These are phyloP conservation scores for Aphelenchoides fujianensis DNA, from an alignment of 1,140 invertebrate species.

Conservation along the genomic window DNA sequence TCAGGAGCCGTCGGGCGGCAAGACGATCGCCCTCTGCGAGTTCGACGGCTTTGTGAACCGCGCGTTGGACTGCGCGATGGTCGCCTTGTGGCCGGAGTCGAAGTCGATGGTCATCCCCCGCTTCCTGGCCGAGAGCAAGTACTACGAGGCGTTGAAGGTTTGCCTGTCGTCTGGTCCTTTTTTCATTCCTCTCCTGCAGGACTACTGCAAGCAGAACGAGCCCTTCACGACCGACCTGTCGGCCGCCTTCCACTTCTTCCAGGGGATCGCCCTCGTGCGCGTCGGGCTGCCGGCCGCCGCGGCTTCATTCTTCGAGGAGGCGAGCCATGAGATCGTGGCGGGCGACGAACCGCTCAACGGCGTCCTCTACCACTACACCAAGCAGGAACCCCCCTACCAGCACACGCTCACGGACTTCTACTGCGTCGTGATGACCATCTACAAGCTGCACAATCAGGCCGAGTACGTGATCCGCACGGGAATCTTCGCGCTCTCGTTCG, in stretches of 20 bases:
- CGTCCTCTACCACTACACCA: slow-evolving; percentile 3
- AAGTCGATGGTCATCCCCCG: slow-evolving; percentile 35
- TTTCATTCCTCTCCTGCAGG: slow-evolving; percentile 32
- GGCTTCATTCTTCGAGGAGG: slow-evolving; percentile 21
- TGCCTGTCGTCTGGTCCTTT: no score
- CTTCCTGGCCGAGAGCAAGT: slow-evolving; percentile 39
- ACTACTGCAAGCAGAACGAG: slow-evolving; percentile 34
- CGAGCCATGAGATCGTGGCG: slow-evolving; percentile 6
- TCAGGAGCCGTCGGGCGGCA: no score
- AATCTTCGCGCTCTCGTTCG: slow-evolving; percentile 21
- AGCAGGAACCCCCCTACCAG: background rate
- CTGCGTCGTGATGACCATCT: slow-evolving; percentile 34
- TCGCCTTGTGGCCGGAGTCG: slow-evolving; percentile 43
- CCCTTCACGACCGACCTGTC: slow-evolving; percentile 29
- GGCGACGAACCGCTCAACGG: slow-evolving; percentile 23
- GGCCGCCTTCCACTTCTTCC: slow-evolving; percentile 37
- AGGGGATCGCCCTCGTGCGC: slow-evolving; percentile 36
- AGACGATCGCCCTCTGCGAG: background rate
- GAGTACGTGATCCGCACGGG: slow-evolving; percentile 36
- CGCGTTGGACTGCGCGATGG: slow-evolving; percentile 18
- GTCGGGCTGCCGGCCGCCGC: slow-evolving; percentile 29
- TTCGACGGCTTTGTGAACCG: slow-evolving; percentile 19
- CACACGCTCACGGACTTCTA: slow-evolving; percentile 31
- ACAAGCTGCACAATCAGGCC: slow-evolving; percentile 38
- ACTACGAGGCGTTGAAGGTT: slow-evolving; percentile 42